Conservation (phyloP, 2,113 vertebrate species). For the Chroicocephalus ridibundus region DNA sequence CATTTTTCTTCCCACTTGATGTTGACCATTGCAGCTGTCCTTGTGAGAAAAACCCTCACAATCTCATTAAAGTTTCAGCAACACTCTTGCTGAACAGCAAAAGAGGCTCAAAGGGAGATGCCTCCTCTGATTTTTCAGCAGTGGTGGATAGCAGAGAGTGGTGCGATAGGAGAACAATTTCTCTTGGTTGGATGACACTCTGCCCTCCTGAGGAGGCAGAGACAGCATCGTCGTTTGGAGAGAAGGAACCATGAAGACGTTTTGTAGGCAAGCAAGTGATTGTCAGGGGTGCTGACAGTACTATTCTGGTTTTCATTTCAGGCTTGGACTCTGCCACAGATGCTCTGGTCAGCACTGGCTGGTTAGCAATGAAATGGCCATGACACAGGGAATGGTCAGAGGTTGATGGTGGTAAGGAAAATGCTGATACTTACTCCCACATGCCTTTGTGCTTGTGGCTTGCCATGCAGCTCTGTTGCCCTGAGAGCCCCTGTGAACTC, state of each 20-base stretch:
- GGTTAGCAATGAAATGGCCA: not conserved
- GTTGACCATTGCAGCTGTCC: not conserved
- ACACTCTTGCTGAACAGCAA: not conserved
- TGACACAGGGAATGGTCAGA: not conserved
- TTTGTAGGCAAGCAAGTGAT: not conserved
- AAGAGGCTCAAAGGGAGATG: not conserved
- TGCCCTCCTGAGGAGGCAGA: not conserved
- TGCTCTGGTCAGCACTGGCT: not conserved
- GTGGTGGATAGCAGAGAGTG: not conserved
- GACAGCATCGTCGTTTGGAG: not conserved
- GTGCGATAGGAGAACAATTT: not conserved
- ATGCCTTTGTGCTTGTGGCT: not conserved
- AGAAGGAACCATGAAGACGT: not conserved
- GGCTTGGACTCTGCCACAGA: not conserved
- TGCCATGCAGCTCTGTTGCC: not conserved
- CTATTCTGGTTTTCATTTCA: not conserved
- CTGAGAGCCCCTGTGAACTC: rapidly evolving
- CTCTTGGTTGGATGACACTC: not conserved
- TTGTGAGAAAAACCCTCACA: not conserved
- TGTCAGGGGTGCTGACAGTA: not conserved
- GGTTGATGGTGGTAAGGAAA: not conserved
- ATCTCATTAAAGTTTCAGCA: not conserved
- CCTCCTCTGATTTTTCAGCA: not conserved
- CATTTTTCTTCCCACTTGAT: constrained; percentile 13
- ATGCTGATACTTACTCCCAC: not conserved